Percentiles rank a stretch among this genome's conserved stretches.
phyloP scores from a whole-genome alignment of 2,797 vertebrate species.

The Psittacula derbiana region DNA sequence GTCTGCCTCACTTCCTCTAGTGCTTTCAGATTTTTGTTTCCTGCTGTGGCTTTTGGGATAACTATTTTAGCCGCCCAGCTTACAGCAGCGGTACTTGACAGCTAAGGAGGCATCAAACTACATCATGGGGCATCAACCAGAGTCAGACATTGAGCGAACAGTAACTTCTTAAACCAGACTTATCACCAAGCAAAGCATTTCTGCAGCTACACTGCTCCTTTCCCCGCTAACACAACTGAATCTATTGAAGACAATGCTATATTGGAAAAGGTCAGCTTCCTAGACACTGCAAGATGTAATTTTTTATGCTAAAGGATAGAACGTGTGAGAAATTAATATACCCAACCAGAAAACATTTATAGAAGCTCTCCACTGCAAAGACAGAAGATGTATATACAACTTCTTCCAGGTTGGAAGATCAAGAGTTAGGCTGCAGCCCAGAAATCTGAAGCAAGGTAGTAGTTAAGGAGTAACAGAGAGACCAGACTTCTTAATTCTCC shows the following conservation, averaged over 20 bases:
- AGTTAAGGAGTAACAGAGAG: neutral
- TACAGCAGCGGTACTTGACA: neutral
- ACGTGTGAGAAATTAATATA: neutral
- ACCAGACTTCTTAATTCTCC: neutral
- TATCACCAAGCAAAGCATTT: neutral
- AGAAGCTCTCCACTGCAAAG: neutral
- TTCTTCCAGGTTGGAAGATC: neutral
- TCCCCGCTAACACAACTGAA: neutral
- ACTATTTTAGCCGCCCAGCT: neutral
- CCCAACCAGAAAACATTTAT: neutral
- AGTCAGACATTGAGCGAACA: neutral
- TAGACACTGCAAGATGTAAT: rapidly evolving
- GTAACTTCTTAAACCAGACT: neutral
- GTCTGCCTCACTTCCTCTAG: neutral
- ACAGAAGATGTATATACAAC: neutral
- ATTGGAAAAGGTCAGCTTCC: neutral
- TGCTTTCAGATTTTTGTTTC: neutral
- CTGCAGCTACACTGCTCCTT: neutral
- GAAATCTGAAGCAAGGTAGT: neutral
- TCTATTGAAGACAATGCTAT: neutral
- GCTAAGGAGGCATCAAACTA: neutral
- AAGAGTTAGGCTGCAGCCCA: neutral
- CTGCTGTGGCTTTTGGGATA: neutral
- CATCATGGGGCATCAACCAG: neutral
- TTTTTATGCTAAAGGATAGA: neutral